These are phyloP conservation scores for Peromyscus californicus DNA, from an alignment of 2,113 vertebrate genomes.

Conservation along the genomic window DNA sequence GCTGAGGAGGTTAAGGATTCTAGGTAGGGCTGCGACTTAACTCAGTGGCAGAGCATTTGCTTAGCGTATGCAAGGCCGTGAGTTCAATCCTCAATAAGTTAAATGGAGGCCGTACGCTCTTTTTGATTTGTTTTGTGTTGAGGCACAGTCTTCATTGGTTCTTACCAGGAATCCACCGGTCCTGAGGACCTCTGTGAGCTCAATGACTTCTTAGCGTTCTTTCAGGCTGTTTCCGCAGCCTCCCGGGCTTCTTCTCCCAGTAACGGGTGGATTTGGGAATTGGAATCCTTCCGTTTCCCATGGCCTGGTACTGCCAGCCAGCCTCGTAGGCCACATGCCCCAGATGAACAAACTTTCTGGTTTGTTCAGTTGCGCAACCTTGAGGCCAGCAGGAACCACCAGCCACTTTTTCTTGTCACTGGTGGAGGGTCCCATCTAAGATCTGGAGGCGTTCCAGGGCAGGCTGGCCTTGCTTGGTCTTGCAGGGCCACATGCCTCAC, in stretches of 20 bases:
- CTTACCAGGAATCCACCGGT: slow-evolving; percentile 92
- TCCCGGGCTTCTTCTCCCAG: slow-evolving; percentile 90
- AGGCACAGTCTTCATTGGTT: slow-evolving; percentile 80
- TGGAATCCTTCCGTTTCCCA: slow-evolving; percentile 92
- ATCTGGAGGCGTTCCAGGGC: slow-evolving; percentile 94
- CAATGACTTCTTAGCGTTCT: slow-evolving; percentile 91
- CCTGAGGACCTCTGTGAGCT: slow-evolving; percentile 93
- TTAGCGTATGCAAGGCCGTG: not conserved
- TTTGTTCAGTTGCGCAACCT: not conserved
- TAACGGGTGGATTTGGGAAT: slow-evolving; percentile 89
- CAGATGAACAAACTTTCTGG: slow-evolving; percentile 91
- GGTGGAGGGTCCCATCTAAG: slow-evolving; percentile 93
- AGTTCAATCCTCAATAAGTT: not conserved
- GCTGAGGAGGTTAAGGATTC: not conserved
- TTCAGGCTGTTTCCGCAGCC: slow-evolving; percentile 92
- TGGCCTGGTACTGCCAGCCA: slow-evolving; percentile 95
- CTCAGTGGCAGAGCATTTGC: not conserved
- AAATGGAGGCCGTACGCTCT: not conserved
- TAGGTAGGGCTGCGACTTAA: not conserved
- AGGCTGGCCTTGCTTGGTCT: slow-evolving; percentile 95
- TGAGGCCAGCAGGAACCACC: slow-evolving; percentile 79
- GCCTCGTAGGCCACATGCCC: slow-evolving; percentile 95
- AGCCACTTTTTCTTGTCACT: slow-evolving; percentile 88
- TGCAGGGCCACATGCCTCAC: slow-evolving; percentile 94
- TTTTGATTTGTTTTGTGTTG: not conserved